These are phyloP conservation scores for Pseudolycoriella hygida DNA, from an alignment of 2,888 invertebrate genomes.

Conservation along the genomic window DNA sequence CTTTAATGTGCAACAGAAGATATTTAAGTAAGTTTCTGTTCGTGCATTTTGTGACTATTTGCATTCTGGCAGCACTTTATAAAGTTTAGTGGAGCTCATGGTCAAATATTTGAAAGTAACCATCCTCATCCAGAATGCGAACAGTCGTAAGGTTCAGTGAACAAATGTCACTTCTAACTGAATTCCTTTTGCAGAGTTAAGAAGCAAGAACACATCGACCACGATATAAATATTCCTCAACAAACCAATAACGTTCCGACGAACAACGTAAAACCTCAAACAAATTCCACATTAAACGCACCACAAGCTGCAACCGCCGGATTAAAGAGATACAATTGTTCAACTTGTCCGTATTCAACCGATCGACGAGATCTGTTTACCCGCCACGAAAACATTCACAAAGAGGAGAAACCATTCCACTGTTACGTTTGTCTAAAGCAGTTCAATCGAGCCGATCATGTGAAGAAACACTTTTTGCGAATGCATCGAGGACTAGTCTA, in stretches of 20 bases:
- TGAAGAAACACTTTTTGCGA: slow-evolving; percentile 81
- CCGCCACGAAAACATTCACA: slow-evolving; percentile 82
- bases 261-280: background rate
- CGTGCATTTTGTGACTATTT: background rate
- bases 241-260: background rate
- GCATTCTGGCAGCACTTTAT: too few species aligned
- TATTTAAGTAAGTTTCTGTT: slow-evolving; percentile 3
- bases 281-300: slow-evolving; percentile 9
- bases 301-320: slow-evolving; percentile 6
- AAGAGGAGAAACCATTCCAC: slow-evolving; percentile 85
- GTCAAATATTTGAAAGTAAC: background rate
- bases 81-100: too few species aligned
- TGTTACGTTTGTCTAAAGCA: slow-evolving; percentile 85
- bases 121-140: too few species aligned
- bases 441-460: slow-evolving; percentile 86
- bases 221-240: background rate
- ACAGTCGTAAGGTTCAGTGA: too few species aligned
- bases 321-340: slow-evolving; percentile 66
- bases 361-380: slow-evolving; percentile 81
- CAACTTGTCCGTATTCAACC: slow-evolving; percentile 78
- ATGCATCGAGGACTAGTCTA: slow-evolving; percentile 85
- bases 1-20: slow-evolving; percentile 4
- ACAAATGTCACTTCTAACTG: background rate
- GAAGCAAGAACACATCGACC: background rate
- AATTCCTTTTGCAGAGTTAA: background rate